A percentile compares a stretch with the other conserved stretches of the same genome.
phyloP scores from a whole-genome alignment of 2,113 vertebrate genomes.

The Vulpes lagopus region DNA sequence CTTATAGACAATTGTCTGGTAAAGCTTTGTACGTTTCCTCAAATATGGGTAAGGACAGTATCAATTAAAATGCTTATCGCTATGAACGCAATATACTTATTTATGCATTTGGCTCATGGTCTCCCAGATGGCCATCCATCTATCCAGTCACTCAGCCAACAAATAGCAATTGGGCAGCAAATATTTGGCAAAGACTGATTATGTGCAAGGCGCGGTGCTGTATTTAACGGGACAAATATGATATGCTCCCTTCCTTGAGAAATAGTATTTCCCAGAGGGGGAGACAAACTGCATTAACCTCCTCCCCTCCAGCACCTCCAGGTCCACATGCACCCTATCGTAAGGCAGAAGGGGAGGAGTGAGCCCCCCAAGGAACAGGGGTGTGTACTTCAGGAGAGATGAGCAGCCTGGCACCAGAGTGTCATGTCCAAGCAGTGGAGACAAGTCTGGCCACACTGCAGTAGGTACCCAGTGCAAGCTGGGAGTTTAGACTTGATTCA shows the following conservation, averaged over 20 bases:
- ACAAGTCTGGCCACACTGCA: neutral
- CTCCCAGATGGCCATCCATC: neutral
- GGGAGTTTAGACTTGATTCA: neutral
- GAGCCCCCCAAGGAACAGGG: no score
- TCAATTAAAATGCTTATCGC: neutral
- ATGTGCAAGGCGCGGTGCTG: accelerated
- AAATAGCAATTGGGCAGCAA: neutral
- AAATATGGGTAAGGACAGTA: neutral
- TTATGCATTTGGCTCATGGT: neutral
- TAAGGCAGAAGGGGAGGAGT: no score
- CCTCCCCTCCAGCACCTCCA: accelerated
- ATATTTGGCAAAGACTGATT: neutral
- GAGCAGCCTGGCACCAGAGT: accelerated
- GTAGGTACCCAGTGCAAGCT: neutral
- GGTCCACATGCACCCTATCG: neutral
- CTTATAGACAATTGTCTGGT: neutral
- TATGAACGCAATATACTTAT: neutral
- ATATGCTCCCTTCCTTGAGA: neutral
- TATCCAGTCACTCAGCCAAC: neutral
- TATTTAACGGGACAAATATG: accelerated
- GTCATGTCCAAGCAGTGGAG: accelerated
- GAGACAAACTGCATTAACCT: neutral
- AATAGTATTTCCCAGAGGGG: neutral
- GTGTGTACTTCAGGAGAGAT: accelerated
- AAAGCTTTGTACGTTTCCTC: neutral